Conservation (phyloP, 2,797 vertebrate genomes). For the Acrocephalus scirpaceus region DNA sequence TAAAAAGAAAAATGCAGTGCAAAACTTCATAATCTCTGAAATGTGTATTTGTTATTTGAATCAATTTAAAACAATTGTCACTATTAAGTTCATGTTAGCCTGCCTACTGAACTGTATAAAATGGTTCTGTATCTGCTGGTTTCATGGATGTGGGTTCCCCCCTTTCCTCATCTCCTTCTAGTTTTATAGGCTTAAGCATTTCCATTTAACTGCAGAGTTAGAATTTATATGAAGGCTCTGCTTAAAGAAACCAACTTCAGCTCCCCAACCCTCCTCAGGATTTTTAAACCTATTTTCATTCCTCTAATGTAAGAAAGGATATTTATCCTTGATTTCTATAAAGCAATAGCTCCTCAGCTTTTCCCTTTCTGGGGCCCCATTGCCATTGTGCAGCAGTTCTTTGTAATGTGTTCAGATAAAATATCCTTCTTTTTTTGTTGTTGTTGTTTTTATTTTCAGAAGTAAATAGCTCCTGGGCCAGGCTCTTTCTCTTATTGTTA, state of each 20-base stretch:
- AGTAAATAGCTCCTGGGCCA: neutral
- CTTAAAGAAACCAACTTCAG: neutral
- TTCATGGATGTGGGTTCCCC: conserved; percentile 18
- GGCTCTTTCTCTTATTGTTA: neutral
- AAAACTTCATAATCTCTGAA: conserved; percentile 82
- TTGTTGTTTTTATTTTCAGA: conserved; percentile 18
- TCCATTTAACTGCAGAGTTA: conserved; percentile 36
- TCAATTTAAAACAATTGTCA: conserved; percentile 77
- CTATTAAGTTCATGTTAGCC: conserved; percentile 66
- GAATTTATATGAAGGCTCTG: conserved; percentile 12
- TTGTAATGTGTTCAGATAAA: conserved; percentile 40
- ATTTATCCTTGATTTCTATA: conserved; percentile 45
- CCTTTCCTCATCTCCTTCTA: conserved; percentile 3
- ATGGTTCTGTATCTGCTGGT: conserved; percentile 61
- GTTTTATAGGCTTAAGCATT: conserved; percentile 50
- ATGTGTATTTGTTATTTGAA: conserved; percentile 79
- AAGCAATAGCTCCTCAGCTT: conserved; percentile 23
- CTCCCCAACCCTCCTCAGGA: neutral
- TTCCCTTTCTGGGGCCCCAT: conserved; percentile 37
- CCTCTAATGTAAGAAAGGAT: neutral
- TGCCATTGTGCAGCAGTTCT: conserved; percentile 11
- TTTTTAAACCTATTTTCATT: neutral
- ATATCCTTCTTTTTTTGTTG: neutral
- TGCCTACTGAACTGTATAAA: conserved; percentile 70
- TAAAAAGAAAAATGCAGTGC: conserved; percentile 80